Evolutionary conservation across 2,888 invertebrate genomes (phyloP), one percentile per base, ranked within the genome.

Genomic region (Conchocele bisecta): DNA sequence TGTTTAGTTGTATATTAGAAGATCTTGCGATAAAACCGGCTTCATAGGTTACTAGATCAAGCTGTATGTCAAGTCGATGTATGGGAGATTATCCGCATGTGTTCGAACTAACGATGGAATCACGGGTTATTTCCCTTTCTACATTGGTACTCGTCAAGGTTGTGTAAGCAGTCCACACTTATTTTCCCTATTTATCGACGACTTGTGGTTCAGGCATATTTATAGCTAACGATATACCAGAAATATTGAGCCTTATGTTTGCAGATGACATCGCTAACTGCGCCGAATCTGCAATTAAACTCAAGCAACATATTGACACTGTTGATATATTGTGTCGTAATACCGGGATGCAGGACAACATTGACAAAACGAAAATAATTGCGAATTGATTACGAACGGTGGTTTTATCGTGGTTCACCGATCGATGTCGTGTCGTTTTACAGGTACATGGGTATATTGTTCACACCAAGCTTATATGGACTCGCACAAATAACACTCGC

Each of bases 381-480:
- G n/a, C n/a, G n/a, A n/a, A n/a, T n/a, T n/a, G n/a, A n/a, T n/a
- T n/a, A n/a, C n/a, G n/a, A n/a, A n/a, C n/a, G n/a, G n/a, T n/a
- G n/a, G n/a, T n/a, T n/a, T n/a, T n/a, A n/a, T n/a, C n/a, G n/a
- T n/a, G n/a, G n/a, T n/a, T n/a, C n/a, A n/a, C n/a, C n/a, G n/a
- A n/a, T n/a, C n/a, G n/a, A n/a, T n/a, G 5, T 31, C 29, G 48
- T 22, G 13, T 35, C 60, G 3, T 13, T 28, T 9, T 60, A 60
- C 31, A 60, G 50, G 28, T 60, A 37, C 33, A 13, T 60, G 28
- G 48, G 60, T 6, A 17, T 33, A 9, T 26, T 35, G 3, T 60
- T 60, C 29, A 60, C 60, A 17, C 48, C n/a, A 46, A 48, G 39
- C 60, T 48, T 22, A 24, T 29, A 13, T 48, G 60, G 60, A 46